A percentile compares a stretch with the other conserved stretches of the same genome.
These are phyloP conservation scores for Protophormia terraenovae DNA, from an alignment of 2,888 invertebrate genomes.

Conservation along the genomic window DNA sequence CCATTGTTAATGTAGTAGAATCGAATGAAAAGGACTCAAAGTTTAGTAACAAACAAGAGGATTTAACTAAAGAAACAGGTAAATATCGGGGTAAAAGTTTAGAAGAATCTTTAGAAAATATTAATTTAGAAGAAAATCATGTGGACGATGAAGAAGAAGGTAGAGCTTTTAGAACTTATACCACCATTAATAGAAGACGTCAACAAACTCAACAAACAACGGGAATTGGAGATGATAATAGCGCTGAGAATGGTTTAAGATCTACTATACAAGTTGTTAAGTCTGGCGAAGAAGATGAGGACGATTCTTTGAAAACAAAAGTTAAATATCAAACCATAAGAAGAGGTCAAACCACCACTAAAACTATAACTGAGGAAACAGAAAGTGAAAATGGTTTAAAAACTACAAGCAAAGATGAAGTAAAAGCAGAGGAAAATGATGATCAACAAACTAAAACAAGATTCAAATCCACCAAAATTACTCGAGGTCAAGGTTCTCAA, in stretches of 20 bases:
- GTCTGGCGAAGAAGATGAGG: neutral
- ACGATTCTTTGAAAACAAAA: neutral
- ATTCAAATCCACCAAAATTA: conserved; percentile 1
- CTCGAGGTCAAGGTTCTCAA: neutral
- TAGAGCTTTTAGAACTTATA: conserved; percentile 27
- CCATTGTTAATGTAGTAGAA: conserved; percentile 4
- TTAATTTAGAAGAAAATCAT: neutral
- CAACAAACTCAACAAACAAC: neutral
- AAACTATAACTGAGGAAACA: neutral
- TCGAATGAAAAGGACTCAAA: conserved; percentile 18
- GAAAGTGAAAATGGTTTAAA: neutral
- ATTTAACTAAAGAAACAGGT: conserved; percentile 39
- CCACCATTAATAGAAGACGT: conserved; percentile 17
- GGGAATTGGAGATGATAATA: neutral
- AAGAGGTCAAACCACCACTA: neutral
- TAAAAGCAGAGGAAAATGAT: neutral
- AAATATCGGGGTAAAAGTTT: conserved; percentile 75
- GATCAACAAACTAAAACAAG: neutral
- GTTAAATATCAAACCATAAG: neutral
- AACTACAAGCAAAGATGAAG: neutral
- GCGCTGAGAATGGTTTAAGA: neutral
- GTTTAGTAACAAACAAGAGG: conserved; percentile 65
- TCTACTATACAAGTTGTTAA: neutral
- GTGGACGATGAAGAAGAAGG: neutral
- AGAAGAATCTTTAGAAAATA: conserved; percentile 60